These are phyloP conservation scores for Falcunculus frontatus DNA, from an alignment of 2,113 vertebrate species.

Conservation along the genomic window DNA sequence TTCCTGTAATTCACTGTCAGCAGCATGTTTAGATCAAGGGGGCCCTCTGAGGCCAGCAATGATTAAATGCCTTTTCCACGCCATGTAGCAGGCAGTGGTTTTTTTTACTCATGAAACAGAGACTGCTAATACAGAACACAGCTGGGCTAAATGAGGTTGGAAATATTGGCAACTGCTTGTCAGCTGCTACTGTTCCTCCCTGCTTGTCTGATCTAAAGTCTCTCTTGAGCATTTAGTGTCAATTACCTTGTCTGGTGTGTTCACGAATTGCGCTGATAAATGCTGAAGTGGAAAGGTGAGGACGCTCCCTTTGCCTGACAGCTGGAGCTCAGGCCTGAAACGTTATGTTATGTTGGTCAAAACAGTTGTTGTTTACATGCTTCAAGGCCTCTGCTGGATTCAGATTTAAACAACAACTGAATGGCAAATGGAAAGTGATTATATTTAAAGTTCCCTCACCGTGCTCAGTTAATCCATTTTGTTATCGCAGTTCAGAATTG, in stretches of 20 bases:
- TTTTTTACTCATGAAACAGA: not conserved
- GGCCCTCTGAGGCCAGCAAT: not conserved
- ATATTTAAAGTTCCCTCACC: not conserved
- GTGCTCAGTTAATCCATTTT: not conserved
- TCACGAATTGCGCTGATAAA: not conserved
- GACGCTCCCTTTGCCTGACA: not conserved
- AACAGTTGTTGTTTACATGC: not conserved
- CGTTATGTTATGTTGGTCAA: not conserved
- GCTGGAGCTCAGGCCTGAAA: not conserved
- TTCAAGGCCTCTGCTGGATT: not conserved
- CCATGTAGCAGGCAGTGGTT: rapidly evolving
- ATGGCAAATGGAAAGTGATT: not conserved
- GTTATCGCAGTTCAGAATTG: not conserved
- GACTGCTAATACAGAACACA: not conserved
- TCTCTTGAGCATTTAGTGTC: not conserved
- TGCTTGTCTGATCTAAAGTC: not conserved
- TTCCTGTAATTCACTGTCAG: not conserved
- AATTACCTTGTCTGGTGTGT: not conserved
- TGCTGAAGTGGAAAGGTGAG: not conserved
- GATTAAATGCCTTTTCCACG: not conserved
- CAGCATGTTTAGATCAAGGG: not conserved
- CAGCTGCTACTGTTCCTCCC: not conserved
- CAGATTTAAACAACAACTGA: not conserved
- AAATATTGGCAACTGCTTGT: not conserved
- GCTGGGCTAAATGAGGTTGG: not conserved